Evolutionary conservation across 2,888 invertebrate species (phyloP).

Genomic region (Acleris sparsana): DNA sequence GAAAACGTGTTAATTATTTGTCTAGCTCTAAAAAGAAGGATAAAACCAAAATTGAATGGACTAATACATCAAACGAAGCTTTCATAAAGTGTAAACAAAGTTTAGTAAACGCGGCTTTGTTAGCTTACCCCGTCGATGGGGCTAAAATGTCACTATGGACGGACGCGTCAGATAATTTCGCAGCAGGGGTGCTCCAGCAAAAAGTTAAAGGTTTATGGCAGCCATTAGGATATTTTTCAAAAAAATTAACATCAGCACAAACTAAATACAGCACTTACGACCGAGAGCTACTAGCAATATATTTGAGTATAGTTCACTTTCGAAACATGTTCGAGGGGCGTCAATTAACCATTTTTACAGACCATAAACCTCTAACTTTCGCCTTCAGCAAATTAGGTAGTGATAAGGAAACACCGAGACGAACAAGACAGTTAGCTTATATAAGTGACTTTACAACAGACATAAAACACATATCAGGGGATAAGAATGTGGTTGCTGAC

Average conservation of each 20-base stretch:
- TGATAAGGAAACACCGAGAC: slow-evolving; percentile 31
- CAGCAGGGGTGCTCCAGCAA: slow-evolving; percentile 54
- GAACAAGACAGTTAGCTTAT: slow-evolving; percentile 25
- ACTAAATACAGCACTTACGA: slow-evolving; percentile 31
- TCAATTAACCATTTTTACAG: slow-evolving; percentile 34
- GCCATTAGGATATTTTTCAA: slow-evolving; percentile 37
- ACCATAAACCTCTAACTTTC: slow-evolving; percentile 37
- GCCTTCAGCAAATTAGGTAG: slow-evolving; percentile 22
- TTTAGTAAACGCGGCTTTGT: slow-evolving; percentile 28
- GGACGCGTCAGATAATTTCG: slow-evolving; percentile 48
- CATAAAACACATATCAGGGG: slow-evolving; percentile 23
- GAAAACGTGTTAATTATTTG: too few species aligned
- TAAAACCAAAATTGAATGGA: slow-evolving; percentile 41
- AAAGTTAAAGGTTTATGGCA: slow-evolving; percentile 32
- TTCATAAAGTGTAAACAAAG: slow-evolving; percentile 38
- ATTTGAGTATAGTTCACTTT: slow-evolving; percentile 34
- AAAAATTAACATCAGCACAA: too few species aligned
- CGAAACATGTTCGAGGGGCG: slow-evolving; percentile 32
- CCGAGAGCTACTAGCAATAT: slow-evolving; percentile 37
- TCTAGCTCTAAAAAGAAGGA: slow-evolving; percentile 40
- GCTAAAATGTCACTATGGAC: slow-evolving; percentile 41
- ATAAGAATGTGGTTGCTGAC: slow-evolving; percentile 29
- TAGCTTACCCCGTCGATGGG: slow-evolving; percentile 34
- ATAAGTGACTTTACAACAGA: slow-evolving; percentile 31
- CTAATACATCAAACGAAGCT: slow-evolving; percentile 30